phyloP scores from a whole-genome alignment of 1,140 invertebrate species.

The Lanistes nyassanus region DNA sequence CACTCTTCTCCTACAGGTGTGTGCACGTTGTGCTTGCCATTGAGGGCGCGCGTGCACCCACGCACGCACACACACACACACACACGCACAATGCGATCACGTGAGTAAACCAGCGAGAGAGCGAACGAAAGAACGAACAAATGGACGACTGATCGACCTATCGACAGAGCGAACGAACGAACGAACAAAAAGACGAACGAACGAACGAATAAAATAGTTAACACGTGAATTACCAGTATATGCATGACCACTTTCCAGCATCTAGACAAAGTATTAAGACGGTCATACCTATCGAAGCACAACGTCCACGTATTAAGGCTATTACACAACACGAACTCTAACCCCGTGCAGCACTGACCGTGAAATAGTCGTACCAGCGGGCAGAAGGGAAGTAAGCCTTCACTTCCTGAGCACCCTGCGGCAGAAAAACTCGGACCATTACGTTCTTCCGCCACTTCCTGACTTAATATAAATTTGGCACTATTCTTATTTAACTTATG shows the following conservation, averaged over 20 bases:
- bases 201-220: too few relatives aligned
- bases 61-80: not conserved
- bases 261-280: not conserved
- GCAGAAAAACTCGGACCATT: not conserved
- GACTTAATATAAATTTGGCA: too few relatives aligned
- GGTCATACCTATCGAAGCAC: too few relatives aligned
- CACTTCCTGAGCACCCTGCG: slow-evolving; percentile 35
- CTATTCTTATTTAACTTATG: too few relatives aligned
- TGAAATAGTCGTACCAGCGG: slow-evolving; percentile 46
- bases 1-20: too few relatives aligned
- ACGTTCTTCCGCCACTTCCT: not conserved
- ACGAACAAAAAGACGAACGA: too few relatives aligned
- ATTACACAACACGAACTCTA: too few relatives aligned
- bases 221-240: not conserved
- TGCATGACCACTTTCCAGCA: not conserved
- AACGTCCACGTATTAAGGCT: too few relatives aligned
- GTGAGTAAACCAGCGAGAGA: not conserved
- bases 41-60: too few relatives aligned
- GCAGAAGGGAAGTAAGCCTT: slow-evolving; percentile 46
- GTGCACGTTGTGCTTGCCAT: too few relatives aligned
- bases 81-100: slow-evolving; percentile 1
- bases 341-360: slow-evolving; percentile 26
- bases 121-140: not conserved
- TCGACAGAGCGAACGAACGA: too few relatives aligned
- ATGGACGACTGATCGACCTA: not conserved